Percentiles rank a stretch among this genome's conserved stretches.
These are phyloP conservation scores for Erinaceus europaeus DNA, from an alignment of 2,113 vertebrate species.

Conservation along the genomic window DNA sequence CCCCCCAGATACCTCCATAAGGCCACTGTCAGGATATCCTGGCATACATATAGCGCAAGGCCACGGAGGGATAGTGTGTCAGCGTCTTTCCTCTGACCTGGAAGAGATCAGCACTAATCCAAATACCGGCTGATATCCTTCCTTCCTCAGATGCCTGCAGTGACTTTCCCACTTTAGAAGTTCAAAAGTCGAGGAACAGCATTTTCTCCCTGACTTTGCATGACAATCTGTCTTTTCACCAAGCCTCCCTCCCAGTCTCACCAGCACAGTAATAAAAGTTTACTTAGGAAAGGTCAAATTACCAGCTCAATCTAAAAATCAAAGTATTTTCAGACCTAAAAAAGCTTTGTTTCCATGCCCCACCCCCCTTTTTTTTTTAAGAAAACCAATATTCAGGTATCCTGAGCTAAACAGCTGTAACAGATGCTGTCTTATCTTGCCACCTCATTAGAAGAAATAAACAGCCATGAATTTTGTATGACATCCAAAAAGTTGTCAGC, in stretches of 20 bases:
- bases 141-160: neutral
- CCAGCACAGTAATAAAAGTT: neutral
- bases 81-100: neutral
- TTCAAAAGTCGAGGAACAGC: neutral
- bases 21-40: rapidly evolving
- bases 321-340: neutral
- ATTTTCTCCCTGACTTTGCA: neutral
- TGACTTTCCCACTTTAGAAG: neutral
- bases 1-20: too few relatives aligned
- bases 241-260: neutral
- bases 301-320: neutral
- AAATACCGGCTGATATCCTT: neutral
- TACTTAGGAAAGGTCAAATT: neutral
- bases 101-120: neutral
- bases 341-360: neutral
- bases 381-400: conserved; percentile 20
- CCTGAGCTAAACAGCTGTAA: conserved; percentile 34
- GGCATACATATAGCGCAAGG: neutral
- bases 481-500: conserved; percentile 59
- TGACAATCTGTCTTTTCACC: neutral
- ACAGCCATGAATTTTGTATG: conserved; percentile 48
- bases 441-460: conserved; percentile 70
- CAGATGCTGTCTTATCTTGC: conserved; percentile 48
- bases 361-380: conserved; percentile 46
- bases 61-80: neutral